Evolutionary conservation across 2,797 vertebrate genomes (phyloP).

Genomic region (Adelosebastes latens): DNA sequence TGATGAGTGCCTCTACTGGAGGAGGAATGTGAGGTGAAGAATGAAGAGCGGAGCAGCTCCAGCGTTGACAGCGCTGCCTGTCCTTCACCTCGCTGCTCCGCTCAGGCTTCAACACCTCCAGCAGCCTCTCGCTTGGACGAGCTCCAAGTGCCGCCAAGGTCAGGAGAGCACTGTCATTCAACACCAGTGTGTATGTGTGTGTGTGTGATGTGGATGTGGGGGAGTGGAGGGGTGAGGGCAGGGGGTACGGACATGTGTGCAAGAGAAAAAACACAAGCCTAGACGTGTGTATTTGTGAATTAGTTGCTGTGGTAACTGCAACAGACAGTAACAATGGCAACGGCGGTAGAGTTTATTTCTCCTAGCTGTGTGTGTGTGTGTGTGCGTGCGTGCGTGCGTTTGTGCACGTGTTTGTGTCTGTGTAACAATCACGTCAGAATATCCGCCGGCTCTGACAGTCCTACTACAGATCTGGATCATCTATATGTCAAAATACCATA

Average conservation of each 20-base stretch:
- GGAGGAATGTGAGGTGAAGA: constrained; percentile 56
- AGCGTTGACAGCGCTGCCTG: constrained; percentile 44
- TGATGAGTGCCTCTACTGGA: constrained; percentile 26
- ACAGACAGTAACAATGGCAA: constrained; percentile 51
- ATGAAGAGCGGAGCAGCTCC: constrained; percentile 32
- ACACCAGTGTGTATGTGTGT: constrained; percentile 5
- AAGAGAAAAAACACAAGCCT: constrained; percentile 52
- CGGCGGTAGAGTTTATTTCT: constrained; percentile 9
- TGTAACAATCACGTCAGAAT: background rate
- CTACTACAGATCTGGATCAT: constrained; percentile 8
- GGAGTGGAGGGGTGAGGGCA: background rate
- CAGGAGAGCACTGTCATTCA: constrained; percentile 64
- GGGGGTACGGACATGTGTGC: constrained; percentile 26
- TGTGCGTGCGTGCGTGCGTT: background rate
- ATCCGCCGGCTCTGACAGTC: constrained; percentile 1
- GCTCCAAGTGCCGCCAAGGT: constrained; percentile 71
- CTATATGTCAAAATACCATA: background rate
- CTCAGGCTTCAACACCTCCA: constrained; percentile 65
- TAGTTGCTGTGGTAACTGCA: constrained; percentile 68
- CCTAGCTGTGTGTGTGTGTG: constrained; percentile 1
- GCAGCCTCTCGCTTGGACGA: constrained; percentile 51
- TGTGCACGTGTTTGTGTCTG: background rate
- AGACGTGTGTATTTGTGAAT: constrained; percentile 61
- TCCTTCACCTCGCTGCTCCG: constrained; percentile 48
- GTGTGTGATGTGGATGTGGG: constrained; percentile 11